These are phyloP conservation scores for Glossophaga mutica DNA, from an alignment of 2,797 vertebrate species.

Conservation along the genomic window DNA sequence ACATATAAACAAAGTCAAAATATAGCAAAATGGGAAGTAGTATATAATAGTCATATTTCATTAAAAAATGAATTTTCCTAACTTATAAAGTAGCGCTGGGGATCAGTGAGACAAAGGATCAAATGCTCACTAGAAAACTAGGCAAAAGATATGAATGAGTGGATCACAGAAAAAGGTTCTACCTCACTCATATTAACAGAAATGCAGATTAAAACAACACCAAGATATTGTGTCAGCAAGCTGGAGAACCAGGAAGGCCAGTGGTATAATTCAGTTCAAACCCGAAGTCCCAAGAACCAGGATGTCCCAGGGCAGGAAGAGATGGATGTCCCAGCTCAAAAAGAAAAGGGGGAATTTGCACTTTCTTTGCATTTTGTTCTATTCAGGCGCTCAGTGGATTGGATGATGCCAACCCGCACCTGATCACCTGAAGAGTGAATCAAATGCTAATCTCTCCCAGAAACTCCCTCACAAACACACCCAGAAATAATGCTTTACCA, in stretches of 20 bases:
- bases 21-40: neutral
- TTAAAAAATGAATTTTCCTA: neutral
- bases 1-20: conserved; percentile 2
- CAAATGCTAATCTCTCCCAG: neutral
- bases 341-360: neutral
- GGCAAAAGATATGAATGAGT: neutral
- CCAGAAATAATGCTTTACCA: neutral
- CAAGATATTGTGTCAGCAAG: neutral
- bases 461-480: neutral
- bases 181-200: neutral
- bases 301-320: neutral
- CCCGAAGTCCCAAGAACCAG: neutral
- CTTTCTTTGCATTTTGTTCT: neutral
- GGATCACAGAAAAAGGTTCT: neutral
- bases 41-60: neutral
- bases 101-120: conserved; percentile 12
- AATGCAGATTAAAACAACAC: neutral
- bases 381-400: accelerated
- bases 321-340: neutral
- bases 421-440: neutral
- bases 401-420: neutral
- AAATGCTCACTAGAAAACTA: neutral
- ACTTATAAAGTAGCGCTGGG: neutral
- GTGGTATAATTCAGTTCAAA: neutral
- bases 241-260: neutral